Evolutionary conservation across 2,797 vertebrate species (phyloP), one percentile per base, ranked within the genome.

Genomic region (Sphenodon punctatus): DNA sequence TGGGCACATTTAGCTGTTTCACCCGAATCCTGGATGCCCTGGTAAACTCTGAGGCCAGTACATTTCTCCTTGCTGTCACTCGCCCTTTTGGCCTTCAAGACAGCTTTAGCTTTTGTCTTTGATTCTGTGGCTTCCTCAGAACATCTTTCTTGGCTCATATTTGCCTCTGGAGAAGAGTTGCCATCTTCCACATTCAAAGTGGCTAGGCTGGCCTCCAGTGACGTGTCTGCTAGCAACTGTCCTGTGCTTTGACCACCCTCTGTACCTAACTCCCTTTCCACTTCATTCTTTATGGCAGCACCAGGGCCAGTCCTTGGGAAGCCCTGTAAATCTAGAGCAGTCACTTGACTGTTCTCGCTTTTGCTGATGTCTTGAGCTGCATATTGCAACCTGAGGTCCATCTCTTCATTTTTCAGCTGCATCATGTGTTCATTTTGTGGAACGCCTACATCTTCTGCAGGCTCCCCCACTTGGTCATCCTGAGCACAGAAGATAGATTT

Each of bases 401-500:
- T 13, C 15, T 25, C 41, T 45, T 48, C 30, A 6, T 61, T 27
- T 53, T 53, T 30, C 3, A 22, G 65, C 55, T 23, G 65, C 32
- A 69, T 72, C n/a, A 41, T 63, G 30, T 80, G 78, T 63, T 22
- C 13, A 10, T 45, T 32, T 59, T 30, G 38, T 67, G 25, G 53
- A 34, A 15, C 72, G 45, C 68, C 58, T 42, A 84, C 65, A 67
- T 55, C 89, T 74, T 76, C 82, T 8, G 56, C 43, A 4, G 48
- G 51, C 5, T 59, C 15, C 84, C 88, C 89, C 15, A 45, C 48
- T 81, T 86, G 80, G n/a, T 61, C 45, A 14, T 67, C 25, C 16
- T 30, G 34, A 22, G 30, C 66, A 49, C 75, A 60, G 69, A 77
- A 87, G 61, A 76, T 42, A 39, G 78, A 81, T 82, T 77, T 87